Conservation (phyloP, 2,113 vertebrate genomes). For the Malurus alboscapulatus region DNA sequence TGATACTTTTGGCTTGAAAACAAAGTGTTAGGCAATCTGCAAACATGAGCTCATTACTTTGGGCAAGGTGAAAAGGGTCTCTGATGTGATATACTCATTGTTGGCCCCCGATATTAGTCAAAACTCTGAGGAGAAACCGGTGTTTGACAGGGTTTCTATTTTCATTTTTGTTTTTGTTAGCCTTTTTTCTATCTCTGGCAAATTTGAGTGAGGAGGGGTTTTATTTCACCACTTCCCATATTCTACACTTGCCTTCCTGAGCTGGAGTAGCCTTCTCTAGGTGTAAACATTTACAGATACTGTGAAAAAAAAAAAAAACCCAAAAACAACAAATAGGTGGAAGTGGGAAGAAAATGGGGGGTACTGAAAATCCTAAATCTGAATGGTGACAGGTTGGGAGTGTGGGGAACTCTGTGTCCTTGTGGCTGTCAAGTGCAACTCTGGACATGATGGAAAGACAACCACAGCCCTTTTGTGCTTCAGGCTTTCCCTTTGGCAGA, state of each 20-base stretch:
- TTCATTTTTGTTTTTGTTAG: constrained; percentile 14
- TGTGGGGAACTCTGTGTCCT: background rate
- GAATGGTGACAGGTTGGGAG: background rate
- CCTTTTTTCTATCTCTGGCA: background rate
- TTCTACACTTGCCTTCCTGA: background rate
- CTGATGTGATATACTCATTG: constrained; percentile 1
- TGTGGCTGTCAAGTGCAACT: background rate
- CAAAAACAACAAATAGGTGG: rapidly evolving
- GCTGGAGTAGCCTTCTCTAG: background rate
- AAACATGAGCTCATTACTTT: constrained; percentile 49
- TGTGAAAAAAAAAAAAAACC: background rate
- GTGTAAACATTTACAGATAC: background rate
- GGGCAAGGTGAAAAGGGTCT: constrained; percentile 27
- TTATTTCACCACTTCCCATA: background rate
- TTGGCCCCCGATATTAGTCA: background rate
- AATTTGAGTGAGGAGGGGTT: background rate
- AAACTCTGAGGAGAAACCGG: background rate
- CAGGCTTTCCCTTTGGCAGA: background rate
- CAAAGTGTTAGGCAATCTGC: background rate
- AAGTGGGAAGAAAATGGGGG: background rate
- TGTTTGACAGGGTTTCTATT: background rate
- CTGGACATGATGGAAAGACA: rapidly evolving
- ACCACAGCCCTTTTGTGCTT: background rate
- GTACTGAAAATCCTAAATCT: background rate
- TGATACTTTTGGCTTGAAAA: constrained; percentile 21